phyloP scores from a whole-genome alignment of 2,113 vertebrate species.

The Xenopus tropicalis region DNA sequence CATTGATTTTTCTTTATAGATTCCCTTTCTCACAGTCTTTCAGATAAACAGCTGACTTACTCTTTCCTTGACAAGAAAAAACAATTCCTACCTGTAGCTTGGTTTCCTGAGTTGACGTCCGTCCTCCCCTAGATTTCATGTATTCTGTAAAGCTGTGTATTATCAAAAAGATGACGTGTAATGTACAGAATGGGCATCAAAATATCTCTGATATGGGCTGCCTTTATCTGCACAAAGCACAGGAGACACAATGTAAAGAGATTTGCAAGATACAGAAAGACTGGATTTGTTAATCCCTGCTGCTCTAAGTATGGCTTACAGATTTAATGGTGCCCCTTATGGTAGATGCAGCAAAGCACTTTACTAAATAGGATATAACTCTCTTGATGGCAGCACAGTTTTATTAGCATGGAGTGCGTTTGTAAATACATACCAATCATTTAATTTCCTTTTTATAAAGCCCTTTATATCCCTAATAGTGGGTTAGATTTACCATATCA shows the following conservation, averaged over 20 bases:
- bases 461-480: too few species aligned
- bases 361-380: slow-evolving; percentile 46
- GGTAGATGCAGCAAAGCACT: slow-evolving; percentile 50
- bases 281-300: slow-evolving; percentile 51
- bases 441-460: too few species aligned
- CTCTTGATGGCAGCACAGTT: background rate
- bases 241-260: slow-evolving; percentile 16
- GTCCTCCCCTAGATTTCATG: slow-evolving; percentile 47
- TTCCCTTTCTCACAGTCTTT: too few species aligned
- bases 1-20: too few species aligned
- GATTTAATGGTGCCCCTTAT: slow-evolving; percentile 60
- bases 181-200: background rate
- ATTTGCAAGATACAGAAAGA: slow-evolving; percentile 19
- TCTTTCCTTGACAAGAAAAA: too few species aligned
- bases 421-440: too few species aligned
- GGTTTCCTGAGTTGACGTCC: slow-evolving; percentile 33
- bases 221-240: background rate
- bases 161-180: background rate
- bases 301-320: slow-evolving; percentile 58
- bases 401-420: background rate
- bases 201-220: background rate
- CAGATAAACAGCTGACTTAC: too few species aligned
- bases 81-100: background rate
- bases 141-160: slow-evolving; percentile 11
- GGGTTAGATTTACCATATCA: too few species aligned